Evolutionary conservation across 1,140 invertebrate species (phyloP), one percentile per base, ranked within the genome.

Genomic region (Hycleus cichorii): DNA sequence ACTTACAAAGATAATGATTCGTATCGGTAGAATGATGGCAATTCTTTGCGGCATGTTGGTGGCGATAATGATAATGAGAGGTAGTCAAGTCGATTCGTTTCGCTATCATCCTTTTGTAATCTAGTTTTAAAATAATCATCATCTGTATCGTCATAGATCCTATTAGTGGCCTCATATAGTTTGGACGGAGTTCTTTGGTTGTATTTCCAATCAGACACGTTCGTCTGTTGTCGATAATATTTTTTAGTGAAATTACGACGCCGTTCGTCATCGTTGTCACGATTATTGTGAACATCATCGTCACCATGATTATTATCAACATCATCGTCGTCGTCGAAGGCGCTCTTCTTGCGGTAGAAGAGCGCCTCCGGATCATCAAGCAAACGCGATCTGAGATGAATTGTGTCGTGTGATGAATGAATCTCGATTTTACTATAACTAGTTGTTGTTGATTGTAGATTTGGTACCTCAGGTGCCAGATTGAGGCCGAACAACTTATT

Each of bases 381-480:
- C 3, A 32, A 57, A 18, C 54, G 54, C 9, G 48, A 46, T 42
- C 52, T 39, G 47, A 52, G 46, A 46, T 64, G 53, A 38, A 64
- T 49, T 39, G 55, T 64, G 42, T 64, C 62, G 39, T 58, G 55
- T 47, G 62, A 62, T 12, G 62, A 58, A 44, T 61, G 47, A 58
- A 64, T 62, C 46, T 56, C 56, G 56, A 51, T 47, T 44, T 47
- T 54, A 50, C 57, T 47, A 49, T 51, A 57, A 27, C 65, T 48
- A 55, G 51, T 38, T 45, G 63, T 58, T 32, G 64, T 39, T 53
- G 66, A 63, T 25, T 66, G 52, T 47, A 58, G 59, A 53, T 24
- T 58, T 47, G 67, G 65, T 39, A 64, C 67, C 53, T 68, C 66
- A 54, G 66, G 68, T 65, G 68, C 68, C 68, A 70, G 67, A 60